Evolutionary conservation across 2,113 vertebrate species (phyloP).

Genomic region (Malurus elegans): DNA sequence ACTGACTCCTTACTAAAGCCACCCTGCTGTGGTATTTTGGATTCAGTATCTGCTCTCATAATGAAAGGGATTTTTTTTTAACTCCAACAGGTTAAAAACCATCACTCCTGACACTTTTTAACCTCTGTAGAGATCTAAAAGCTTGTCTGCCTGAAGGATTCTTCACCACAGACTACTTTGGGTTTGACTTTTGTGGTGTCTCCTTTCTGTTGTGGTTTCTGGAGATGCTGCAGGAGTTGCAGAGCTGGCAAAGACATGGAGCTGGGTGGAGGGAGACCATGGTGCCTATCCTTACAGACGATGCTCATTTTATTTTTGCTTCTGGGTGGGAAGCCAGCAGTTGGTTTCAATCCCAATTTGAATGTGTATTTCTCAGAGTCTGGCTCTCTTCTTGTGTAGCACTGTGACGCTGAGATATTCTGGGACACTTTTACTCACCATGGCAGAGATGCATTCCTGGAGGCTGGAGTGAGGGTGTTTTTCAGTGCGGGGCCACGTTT

Average conservation of each 20-base stretch:
- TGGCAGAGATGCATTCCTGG: constrained; percentile 6
- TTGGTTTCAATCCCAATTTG: constrained; percentile 32
- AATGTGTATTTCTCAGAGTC: background rate
- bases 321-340: constrained; percentile 34
- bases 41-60: background rate
- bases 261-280: background rate
- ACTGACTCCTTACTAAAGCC: background rate
- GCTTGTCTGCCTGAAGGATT: background rate
- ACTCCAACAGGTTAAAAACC: background rate
- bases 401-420: background rate
- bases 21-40: background rate
- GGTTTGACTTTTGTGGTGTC: background rate
- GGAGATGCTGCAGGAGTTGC: background rate
- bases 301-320: background rate
- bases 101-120: background rate
- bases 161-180: background rate
- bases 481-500: background rate
- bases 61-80: background rate
- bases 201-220: background rate
- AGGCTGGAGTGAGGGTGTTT: background rate
- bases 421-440: constrained; percentile 21
- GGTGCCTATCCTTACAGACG: background rate
- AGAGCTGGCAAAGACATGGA: accelerated
- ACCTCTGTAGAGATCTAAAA: background rate
- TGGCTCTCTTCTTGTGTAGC: constrained; percentile 7